phyloP scores from a whole-genome alignment of 2,888 invertebrate genomes.

The Mimas tiliae region DNA sequence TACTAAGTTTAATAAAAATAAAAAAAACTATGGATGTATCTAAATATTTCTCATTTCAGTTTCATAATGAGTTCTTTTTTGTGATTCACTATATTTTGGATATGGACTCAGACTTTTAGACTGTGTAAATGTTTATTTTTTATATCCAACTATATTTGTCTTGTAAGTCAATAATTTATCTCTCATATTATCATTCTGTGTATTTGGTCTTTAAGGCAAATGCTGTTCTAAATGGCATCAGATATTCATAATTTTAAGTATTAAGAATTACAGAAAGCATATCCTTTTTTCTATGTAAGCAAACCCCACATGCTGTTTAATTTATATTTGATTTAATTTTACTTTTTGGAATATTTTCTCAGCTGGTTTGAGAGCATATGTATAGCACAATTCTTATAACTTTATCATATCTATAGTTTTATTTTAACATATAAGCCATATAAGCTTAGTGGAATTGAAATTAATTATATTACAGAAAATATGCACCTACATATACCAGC shows the following conservation, averaged over 20 bases:
- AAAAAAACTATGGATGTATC: too few species aligned
- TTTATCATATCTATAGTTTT: neutral
- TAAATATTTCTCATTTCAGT: too few species aligned
- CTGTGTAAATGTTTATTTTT: slow-evolving; percentile 30
- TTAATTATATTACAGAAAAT: too few species aligned
- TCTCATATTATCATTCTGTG: neutral
- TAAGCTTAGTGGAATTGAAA: too few species aligned
- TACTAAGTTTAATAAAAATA: too few species aligned
- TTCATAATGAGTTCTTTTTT: neutral
- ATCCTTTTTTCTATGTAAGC: slow-evolving; percentile 7
- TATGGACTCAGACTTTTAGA: slow-evolving; percentile 11
- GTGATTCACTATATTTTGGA: slow-evolving; percentile 5
- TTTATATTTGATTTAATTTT: neutral
- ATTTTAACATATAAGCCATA: neutral
- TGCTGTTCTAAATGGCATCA: neutral
- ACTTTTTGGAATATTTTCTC: slow-evolving; percentile 1
- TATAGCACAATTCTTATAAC: neutral
- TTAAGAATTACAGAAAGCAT: slow-evolving; percentile 5
- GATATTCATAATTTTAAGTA: slow-evolving; percentile 13
- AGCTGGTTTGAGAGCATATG: slow-evolving; percentile 2
- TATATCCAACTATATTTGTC: slow-evolving; percentile 14
- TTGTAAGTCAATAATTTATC: neutral
- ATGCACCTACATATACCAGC: too few species aligned
- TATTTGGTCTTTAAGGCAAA: neutral
- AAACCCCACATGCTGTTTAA: too few species aligned